Base-by-base conservation (phyloP, 1,140 invertebrate genomes). In the Leptinotarsa lineolata region DNA sequence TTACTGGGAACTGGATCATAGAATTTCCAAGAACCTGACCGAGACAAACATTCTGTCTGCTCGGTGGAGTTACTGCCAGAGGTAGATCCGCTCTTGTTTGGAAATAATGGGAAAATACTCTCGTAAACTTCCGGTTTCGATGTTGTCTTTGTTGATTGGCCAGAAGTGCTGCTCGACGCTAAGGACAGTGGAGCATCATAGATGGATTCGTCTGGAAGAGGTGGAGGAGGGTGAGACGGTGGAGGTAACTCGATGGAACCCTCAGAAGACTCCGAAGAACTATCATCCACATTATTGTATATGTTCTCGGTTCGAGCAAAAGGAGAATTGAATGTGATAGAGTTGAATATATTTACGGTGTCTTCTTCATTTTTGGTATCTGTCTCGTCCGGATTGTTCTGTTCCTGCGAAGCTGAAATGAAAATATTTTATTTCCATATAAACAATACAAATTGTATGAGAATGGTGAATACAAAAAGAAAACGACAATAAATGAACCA, bases 211-310 rank as follows among this genome's bases (percentile, higher is more conserved):
- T 88, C 87, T 45, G 88, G 88, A 79, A 88, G 82, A 48, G 88
- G 88, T 22, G 89, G 88, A 45, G 89, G 89, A 21, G 89, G 89
- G 80, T 88, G 89, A 44, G 85, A 80, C 12, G 88, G 87, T 13
- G 88, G 88, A 22, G 87, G 87, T 72, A 86, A 84, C 76, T 83
- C 85, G 66, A 84, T 82, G 22, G 81, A 78, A 54, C 76, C 81
- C 69, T 80, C 84, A 54, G 59, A 86, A 65, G 74, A 69, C 13
- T 18, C 18, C 16, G 71, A 72, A 16, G 60, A 63, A 46, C 65
- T 48, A 18, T 80, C 75, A 44, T 79, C 78, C 18, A 79, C 74
- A 68, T 83, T 81, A 71, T 75, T 79, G 69, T 80, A 81, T 71
- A 78, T 80, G 22, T 74, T 77, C 59, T 75, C 54, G 11, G 72